Base-by-base conservation (phyloP, 2,888 invertebrate genomes). In the Drosophila longiperda region DNA sequence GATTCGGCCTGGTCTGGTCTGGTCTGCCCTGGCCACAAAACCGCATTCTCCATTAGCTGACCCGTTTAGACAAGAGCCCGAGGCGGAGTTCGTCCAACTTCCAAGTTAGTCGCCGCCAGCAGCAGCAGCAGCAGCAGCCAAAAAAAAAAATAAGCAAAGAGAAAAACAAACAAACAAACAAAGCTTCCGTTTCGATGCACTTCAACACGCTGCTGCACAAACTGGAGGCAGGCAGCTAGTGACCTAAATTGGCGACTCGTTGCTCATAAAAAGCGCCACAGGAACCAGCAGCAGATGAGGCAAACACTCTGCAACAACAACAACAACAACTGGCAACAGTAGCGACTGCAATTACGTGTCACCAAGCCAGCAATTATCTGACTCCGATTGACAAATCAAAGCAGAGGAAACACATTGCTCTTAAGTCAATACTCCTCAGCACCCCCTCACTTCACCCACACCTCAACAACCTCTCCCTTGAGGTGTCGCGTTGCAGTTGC, bases 121-220 rank as follows among this genome's bases (percentile, higher is more conserved):
- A 50, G 65, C 50, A 50, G 29, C 34, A 54, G 73, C 63, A 69
- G 63, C 38, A 40, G 65, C 50, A 50, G 23, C 40, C 26, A 20
- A 29, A 29, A 26, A 26, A 38, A 53, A 65, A 66, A 65, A 33
- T 48, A 55, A 42, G 66, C 73, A 60, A 61, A 23, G 15, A 23
- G 45, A 26, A 38, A 38, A 55, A n/a, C 69, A 73, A 82, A 73
- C 69, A 73, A 82, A 73, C 78, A 85, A 73, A 79, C 74, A 60
- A 83, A 78, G 66, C 85, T 87, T 85, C 87, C 85, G 85, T 76
- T 78, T 82, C 80, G 72, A 60, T 82, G 85, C 85, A 74, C 87
- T 78, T 73, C 78, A 82, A 72, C 85, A 87, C 85, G 84, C 49
- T 63, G 70, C 61, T 66, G 42, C 23, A 45, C 45, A 23, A 9